These are phyloP conservation scores for Ptychoptera contaminata DNA, from an alignment of 2,888 invertebrate species.

Conservation along the genomic window DNA sequence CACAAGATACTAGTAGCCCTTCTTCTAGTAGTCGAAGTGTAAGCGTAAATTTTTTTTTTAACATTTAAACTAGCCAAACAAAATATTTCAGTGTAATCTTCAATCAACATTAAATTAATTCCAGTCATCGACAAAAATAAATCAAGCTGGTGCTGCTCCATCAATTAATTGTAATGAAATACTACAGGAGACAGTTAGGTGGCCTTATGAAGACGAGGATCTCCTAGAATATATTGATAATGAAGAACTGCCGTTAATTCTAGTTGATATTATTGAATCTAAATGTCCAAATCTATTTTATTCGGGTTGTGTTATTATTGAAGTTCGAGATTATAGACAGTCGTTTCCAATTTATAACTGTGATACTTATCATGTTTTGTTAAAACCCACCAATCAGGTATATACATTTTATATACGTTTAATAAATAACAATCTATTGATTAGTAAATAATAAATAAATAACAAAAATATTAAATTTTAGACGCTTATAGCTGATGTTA, in stretches of 20 bases:
- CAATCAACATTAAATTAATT: background rate
- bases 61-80: too few relatives aligned
- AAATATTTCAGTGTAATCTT: background rate
- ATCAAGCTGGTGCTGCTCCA: conserved; percentile 2
- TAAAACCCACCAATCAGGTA: conserved; percentile 78
- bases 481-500: conserved; percentile 29
- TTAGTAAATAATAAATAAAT: background rate
- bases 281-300: conserved; percentile 77
- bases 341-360: conserved; percentile 55
- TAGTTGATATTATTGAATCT: conserved; percentile 68
- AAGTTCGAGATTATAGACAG: conserved; percentile 78
- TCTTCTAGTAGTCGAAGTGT: background rate
- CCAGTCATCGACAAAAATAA: background rate
- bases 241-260: conserved; percentile 76
- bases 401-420: conserved; percentile 14
- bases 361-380: conserved; percentile 73
- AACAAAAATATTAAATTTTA: conserved; percentile 20
- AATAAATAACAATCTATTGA: background rate
- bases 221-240: conserved; percentile 76
- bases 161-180: conserved; percentile 36
- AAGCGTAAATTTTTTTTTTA: background rate
- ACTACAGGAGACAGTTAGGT: conserved; percentile 58
- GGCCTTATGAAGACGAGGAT: conserved; percentile 84
- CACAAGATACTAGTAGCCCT: background rate
- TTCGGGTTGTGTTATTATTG: conserved; percentile 81